Percentiles rank a stretch among this genome's conserved stretches.
Conservation (phyloP, 2,888 invertebrate species). For the Dascillus cervinus region DNA sequence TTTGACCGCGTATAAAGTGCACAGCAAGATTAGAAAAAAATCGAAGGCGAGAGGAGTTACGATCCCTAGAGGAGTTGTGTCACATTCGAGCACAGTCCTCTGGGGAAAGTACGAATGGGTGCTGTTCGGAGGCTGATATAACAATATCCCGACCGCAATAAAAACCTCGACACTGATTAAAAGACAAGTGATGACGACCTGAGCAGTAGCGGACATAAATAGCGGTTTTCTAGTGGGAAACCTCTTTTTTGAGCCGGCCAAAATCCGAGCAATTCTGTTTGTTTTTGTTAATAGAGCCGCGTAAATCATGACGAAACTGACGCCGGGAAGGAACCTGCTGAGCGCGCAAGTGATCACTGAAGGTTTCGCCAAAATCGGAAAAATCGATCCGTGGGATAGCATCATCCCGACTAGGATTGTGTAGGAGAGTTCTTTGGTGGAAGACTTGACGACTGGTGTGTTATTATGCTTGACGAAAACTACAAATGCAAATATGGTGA, state of each 20-base stretch:
- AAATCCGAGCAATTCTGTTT: slow-evolving; percentile 66
- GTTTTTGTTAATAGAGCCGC: slow-evolving; percentile 69
- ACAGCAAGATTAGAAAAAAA: slow-evolving; percentile 61
- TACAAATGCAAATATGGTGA: slow-evolving; percentile 51
- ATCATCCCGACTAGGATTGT: slow-evolving; percentile 58
- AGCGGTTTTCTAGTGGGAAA: slow-evolving; percentile 61
- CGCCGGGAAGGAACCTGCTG: slow-evolving; percentile 44
- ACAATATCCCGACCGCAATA: slow-evolving; percentile 52
- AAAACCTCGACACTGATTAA: slow-evolving; percentile 60
- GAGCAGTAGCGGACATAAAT: slow-evolving; percentile 53
- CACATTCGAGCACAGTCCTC: slow-evolving; percentile 55
- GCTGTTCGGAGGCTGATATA: slow-evolving; percentile 53
- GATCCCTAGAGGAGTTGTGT: slow-evolving; percentile 51
- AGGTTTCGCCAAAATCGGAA: slow-evolving; percentile 58
- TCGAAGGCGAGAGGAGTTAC: slow-evolving; percentile 63
- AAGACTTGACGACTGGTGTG: slow-evolving; percentile 71
- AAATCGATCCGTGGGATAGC: slow-evolving; percentile 52
- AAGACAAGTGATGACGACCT: slow-evolving; percentile 57
- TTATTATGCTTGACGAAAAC: slow-evolving; percentile 60
- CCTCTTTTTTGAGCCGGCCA: slow-evolving; percentile 63
- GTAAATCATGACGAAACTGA: slow-evolving; percentile 67
- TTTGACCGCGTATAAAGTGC: slow-evolving; percentile 70
- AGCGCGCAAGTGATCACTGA: slow-evolving; percentile 49
- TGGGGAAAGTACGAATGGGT: slow-evolving; percentile 46
- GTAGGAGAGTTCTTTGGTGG: slow-evolving; percentile 59